Percentiles rank a stretch among this genome's conserved stretches.
Evolutionary conservation across 2,797 vertebrate genomes (phyloP).

Genomic region (Zenarchopterus dispar): DNA sequence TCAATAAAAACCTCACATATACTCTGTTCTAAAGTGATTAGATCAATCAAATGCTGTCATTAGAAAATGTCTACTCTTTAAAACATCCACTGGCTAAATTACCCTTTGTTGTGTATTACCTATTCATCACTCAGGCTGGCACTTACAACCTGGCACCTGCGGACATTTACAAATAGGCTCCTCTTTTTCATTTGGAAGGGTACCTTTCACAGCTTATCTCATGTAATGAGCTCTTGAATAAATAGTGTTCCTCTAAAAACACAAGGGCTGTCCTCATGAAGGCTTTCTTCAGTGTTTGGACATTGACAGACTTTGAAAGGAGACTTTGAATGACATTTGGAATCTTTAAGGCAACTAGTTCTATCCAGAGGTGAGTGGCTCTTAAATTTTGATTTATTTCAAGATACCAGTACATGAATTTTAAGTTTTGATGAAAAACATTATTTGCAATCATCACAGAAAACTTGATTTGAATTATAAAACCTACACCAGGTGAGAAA

Average conservation of each 20-base stretch:
- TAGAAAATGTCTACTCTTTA: constrained; percentile 47
- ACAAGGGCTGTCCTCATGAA: constrained; percentile 41
- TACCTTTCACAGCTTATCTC: constrained; percentile 71
- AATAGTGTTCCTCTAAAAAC: constrained; percentile 79
- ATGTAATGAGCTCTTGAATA: constrained; percentile 75
- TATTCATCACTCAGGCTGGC: constrained; percentile 54
- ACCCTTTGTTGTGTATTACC: constrained; percentile 39
- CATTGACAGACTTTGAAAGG: constrained; percentile 46
- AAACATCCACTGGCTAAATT: constrained; percentile 19
- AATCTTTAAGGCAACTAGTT: constrained; percentile 10
- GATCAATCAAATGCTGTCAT: constrained; percentile 65
- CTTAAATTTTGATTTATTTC: not conserved
- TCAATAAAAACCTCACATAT: constrained; percentile 43
- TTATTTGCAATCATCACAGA: not conserved
- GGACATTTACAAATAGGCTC: constrained; percentile 69
- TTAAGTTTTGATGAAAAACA: no score
- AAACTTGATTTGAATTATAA: not conserved
- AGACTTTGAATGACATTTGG: constrained; percentile 17
- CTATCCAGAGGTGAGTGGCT: not conserved
- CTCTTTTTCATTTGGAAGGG: constrained; percentile 66
- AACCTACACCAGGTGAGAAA: constrained; percentile 15
- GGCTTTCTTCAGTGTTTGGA: constrained; percentile 50
- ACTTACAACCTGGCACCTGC: constrained; percentile 49
- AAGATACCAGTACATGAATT: no score
- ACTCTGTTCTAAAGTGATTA: constrained; percentile 57